Evolutionary conservation across 1,140 invertebrate genomes (phyloP).

Genomic region (Charaxes varanes): DNA sequence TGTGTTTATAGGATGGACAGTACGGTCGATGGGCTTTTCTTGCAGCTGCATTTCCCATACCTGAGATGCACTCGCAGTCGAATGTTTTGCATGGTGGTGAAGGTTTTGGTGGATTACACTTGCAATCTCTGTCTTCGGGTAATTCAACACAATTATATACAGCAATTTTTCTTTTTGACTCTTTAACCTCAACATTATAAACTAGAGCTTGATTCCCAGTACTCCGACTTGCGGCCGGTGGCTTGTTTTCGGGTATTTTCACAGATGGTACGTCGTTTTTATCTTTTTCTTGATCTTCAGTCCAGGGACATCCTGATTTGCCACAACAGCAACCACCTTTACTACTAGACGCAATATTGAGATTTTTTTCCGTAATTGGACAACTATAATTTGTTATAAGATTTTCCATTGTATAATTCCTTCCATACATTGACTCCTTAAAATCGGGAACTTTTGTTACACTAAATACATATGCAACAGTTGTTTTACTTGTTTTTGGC

Average conservation of each 20-base stretch:
- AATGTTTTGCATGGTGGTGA: conserved; percentile 52
- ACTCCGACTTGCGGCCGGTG: conserved; percentile 17
- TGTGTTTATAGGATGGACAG: conserved; percentile 59
- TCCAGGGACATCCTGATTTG: conserved; percentile 11
- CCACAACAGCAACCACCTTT: conserved; percentile 24
- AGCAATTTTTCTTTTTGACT: conserved; percentile 25
- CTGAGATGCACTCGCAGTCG: conserved; percentile 58
- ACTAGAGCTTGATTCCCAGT: conserved; percentile 24
- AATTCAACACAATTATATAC: conserved; percentile 43
- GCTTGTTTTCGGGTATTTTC: conserved; percentile 16
- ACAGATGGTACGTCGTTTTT: conserved; percentile 8
- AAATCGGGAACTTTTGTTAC: conserved; percentile 35
- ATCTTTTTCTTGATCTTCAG: conserved; percentile 12
- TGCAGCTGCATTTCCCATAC: conserved; percentile 34
- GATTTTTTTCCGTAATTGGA: conserved; percentile 1
- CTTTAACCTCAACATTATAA: conserved; percentile 35
- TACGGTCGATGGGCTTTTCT: conserved; percentile 53
- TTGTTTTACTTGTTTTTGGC: conserved; percentile 38
- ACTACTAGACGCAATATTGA: conserved; percentile 5
- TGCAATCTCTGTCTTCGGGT: conserved; percentile 54
- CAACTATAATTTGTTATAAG: conserved; percentile 15
- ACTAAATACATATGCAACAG: conserved; percentile 42
- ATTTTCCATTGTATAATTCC: conserved; percentile 21
- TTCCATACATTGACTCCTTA: conserved; percentile 30
- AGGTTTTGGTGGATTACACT: conserved; percentile 51